phyloP scores from a whole-genome alignment of 2,113 vertebrate genomes.

The Chiloscyllium plagiosum region DNA sequence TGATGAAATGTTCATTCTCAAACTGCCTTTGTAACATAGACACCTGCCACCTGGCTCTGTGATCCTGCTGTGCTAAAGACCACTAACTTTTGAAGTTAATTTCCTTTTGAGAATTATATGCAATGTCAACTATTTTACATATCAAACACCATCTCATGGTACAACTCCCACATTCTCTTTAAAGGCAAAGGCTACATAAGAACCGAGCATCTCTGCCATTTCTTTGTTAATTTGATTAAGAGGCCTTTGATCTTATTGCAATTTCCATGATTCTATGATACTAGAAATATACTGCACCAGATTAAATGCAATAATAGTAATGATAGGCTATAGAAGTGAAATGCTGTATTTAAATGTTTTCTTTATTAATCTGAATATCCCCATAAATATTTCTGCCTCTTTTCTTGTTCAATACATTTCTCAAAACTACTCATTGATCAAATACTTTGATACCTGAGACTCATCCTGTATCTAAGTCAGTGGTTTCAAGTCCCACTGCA shows the following conservation, averaged over 20 bases:
- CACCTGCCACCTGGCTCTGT: not conserved
- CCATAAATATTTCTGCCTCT: not conserved
- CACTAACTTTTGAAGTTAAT: not conserved
- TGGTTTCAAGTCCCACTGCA: not conserved
- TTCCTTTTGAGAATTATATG: not conserved
- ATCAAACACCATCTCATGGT: not conserved
- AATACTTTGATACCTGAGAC: not conserved
- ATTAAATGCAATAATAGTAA: not conserved
- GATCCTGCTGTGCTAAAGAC: not conserved
- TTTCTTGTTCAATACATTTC: not conserved
- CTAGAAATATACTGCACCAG: not conserved
- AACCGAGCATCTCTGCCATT: not conserved
- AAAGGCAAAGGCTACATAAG: not conserved
- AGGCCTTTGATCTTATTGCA: not conserved
- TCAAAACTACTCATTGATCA: not conserved
- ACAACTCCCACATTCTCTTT: not conserved
- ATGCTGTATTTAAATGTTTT: not conserved
- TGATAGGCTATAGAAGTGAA: not conserved
- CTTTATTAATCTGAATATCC: not conserved
- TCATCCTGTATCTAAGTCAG: not conserved
- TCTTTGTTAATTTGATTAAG: not conserved
- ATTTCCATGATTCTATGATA: not conserved
- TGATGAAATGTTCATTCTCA: not conserved
- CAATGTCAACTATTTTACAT: not conserved
- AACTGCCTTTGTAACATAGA: not conserved